These are phyloP conservation scores for Diabrotica virgifera DNA, from an alignment of 1,140 invertebrate species.

Conservation along the genomic window DNA sequence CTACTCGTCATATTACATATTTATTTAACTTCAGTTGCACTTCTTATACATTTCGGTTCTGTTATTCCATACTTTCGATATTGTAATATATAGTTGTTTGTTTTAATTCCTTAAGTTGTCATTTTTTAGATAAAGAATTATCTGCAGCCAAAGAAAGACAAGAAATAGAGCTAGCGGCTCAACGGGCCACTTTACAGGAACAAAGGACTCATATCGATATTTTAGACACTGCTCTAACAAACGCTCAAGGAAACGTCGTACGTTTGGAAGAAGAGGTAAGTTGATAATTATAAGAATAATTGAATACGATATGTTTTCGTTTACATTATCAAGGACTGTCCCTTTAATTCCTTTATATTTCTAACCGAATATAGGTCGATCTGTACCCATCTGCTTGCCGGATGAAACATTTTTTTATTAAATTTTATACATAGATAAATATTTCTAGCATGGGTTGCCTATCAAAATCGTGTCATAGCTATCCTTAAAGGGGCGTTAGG, in stretches of 20 bases:
- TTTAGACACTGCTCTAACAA: slow-evolving; percentile 84
- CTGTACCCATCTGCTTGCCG: too few relatives aligned
- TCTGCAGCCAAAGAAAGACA: slow-evolving; percentile 82
- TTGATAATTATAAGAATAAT: neutral
- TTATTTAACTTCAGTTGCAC: too few relatives aligned
- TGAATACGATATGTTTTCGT: too few relatives aligned
- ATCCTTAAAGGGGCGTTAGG: too few relatives aligned
- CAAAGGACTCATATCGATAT: slow-evolving; percentile 92
- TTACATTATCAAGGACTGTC: too few relatives aligned
- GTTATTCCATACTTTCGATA: too few relatives aligned
- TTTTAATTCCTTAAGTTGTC: neutral
- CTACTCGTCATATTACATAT: too few relatives aligned
- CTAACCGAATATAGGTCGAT: neutral
- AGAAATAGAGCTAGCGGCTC: slow-evolving; percentile 86
- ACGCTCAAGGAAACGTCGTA: slow-evolving; percentile 85
- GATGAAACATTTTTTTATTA: too few relatives aligned
- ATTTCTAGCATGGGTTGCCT: too few relatives aligned
- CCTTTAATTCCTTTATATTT: neutral
- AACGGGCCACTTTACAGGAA: slow-evolving; percentile 84
- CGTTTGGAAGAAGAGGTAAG: slow-evolving; percentile 83
- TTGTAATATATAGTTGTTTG: neutral
- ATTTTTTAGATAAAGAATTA: slow-evolving; percentile 76
- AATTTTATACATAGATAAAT: too few relatives aligned
- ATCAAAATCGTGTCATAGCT: too few relatives aligned
- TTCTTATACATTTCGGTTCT: too few relatives aligned